Percentiles rank a stretch among this genome's conserved stretches.
Evolutionary conservation across 2,797 vertebrate genomes (phyloP).

Genomic region (Rhabdomys pumilio): DNA sequence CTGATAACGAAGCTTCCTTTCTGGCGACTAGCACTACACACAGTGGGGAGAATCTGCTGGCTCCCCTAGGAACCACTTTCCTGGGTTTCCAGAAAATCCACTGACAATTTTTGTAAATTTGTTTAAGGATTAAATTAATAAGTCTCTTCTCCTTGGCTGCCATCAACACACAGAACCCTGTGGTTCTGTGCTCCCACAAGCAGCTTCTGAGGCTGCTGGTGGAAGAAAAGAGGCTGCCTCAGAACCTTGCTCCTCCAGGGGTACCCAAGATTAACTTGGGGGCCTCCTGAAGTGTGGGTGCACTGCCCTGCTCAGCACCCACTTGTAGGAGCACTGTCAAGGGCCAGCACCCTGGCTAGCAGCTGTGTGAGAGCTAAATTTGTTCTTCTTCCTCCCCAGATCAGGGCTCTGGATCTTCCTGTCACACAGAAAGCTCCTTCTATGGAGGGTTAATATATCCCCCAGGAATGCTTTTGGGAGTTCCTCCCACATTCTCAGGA

Average conservation of each 20-base stretch:
- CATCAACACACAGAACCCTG: background rate
- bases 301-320: background rate
- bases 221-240: background rate
- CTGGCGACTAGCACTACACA: background rate
- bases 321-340: accelerated
- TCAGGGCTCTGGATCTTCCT: background rate
- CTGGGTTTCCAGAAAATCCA: constrained; percentile 74
- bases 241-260: background rate
- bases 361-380: background rate
- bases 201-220: background rate
- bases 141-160: constrained; percentile 60
- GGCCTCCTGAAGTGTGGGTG: accelerated
- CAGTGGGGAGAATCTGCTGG: background rate
- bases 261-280: accelerated
- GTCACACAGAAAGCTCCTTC: background rate
- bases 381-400: background rate
- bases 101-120: constrained; percentile 81
- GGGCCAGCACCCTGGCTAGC: background rate
- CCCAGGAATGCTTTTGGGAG: background rate
- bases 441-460: background rate
- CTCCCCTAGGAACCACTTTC: constrained; percentile 49
- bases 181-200: background rate
- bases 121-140: constrained; percentile 85
- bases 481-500: background rate
- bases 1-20: background rate